A percentile compares a stretch with the other conserved stretches of the same genome.
These are phyloP conservation scores for Rhinolophus ferrumequinum DNA, from an alignment of 2,113 vertebrate genomes.

Conservation along the genomic window DNA sequence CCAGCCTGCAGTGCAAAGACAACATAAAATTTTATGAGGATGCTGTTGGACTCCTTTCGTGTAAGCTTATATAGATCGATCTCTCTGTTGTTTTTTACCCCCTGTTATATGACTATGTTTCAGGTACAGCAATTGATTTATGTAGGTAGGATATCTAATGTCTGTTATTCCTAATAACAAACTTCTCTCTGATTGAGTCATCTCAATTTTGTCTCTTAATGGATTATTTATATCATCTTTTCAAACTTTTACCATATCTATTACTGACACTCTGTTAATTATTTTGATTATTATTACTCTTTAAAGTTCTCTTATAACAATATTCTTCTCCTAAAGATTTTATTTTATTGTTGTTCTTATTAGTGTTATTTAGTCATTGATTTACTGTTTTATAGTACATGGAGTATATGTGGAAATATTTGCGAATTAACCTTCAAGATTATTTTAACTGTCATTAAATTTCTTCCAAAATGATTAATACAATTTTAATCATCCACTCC, in stretches of 20 bases:
- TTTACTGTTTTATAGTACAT: neutral
- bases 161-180: neutral
- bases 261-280: neutral
- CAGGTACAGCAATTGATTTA: neutral
- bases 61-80: neutral
- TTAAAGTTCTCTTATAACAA: neutral
- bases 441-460: neutral
- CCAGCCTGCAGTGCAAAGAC: neutral
- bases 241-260: neutral
- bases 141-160: neutral
- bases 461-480: neutral
- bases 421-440: neutral
- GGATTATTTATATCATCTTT: neutral
- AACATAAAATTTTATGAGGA: neutral
- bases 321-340: neutral
- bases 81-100: neutral
- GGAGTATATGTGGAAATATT: neutral
- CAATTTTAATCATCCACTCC: neutral
- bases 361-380: neutral
- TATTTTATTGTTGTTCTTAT: neutral
- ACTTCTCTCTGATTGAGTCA: neutral
- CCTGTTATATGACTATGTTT: neutral
- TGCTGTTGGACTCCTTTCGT: neutral
- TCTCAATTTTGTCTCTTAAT: neutral
- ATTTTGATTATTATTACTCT: neutral